phyloP scores from a whole-genome alignment of 2,888 invertebrate genomes.

The Gymnoscelis rufifasciata region DNA sequence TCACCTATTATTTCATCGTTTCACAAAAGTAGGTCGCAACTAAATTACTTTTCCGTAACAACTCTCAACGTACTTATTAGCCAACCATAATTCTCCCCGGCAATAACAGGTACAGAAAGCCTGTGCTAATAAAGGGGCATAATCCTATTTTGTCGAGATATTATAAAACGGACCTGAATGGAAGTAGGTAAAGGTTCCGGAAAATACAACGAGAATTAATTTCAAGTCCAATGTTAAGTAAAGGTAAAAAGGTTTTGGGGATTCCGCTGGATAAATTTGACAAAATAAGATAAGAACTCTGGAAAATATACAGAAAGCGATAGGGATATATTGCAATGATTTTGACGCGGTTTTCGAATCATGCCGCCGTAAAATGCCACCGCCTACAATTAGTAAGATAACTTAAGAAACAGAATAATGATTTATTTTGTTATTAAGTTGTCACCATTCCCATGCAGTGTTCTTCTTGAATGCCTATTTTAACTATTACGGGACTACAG shows the following conservation, averaged over 20 bases:
- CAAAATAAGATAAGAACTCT: slow-evolving; percentile 2
- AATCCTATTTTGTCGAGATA: slow-evolving; percentile 34
- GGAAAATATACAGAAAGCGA: background rate
- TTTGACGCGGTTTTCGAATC: no score
- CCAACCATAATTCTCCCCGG: slow-evolving; percentile 23
- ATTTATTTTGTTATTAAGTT: no score
- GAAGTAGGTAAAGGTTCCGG: slow-evolving; percentile 28
- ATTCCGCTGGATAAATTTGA: slow-evolving; percentile 11
- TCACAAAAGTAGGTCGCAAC: slow-evolving; percentile 1
- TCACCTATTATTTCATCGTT: background rate
- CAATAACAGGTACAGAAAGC: slow-evolving; percentile 27
- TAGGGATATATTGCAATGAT: background rate
- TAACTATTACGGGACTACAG: no score
- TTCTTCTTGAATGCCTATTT: no score
- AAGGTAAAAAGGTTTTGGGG: slow-evolving; percentile 7
- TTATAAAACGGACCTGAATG: slow-evolving; percentile 31
- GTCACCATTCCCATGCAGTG: no score
- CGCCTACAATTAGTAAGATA: no score
- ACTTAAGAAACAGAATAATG: no score
- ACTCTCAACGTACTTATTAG: slow-evolving; percentile 24
- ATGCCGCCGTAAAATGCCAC: no score
- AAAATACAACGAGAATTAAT: slow-evolving; percentile 26
- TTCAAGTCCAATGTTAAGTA: slow-evolving; percentile 16
- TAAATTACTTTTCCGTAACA: slow-evolving; percentile 2
- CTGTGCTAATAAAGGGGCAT: slow-evolving; percentile 32